Evolutionary conservation across 2,888 invertebrate genomes (phyloP), one percentile per base, ranked within the genome.

Genomic region (Ophion slaviceki): DNA sequence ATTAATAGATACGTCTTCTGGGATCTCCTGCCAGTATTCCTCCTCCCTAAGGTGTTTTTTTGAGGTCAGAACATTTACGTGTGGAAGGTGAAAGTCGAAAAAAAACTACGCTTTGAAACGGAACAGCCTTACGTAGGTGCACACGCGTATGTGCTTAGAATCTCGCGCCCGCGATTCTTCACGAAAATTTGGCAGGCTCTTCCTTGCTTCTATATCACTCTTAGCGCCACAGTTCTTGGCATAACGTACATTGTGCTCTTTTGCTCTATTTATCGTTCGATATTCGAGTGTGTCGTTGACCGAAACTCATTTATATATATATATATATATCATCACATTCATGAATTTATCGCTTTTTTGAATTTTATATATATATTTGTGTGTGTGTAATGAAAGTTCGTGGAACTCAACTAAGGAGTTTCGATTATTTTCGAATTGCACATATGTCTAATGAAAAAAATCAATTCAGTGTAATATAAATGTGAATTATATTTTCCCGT

Each of bases 191-290:
- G 70, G 78, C 75, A 75, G 72, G 47, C 20, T 53, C 28, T 40
- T 61, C 45, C 59, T 47, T 53, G 61, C 36, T 53, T 24, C 47
- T 59, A 32, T 47, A 61, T 70, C 72, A 64, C 47, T 75, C 78
- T 68, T 78, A 75, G 78, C 85, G 85, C 78, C 72, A 67, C 78
- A 64, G 57, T 72, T 72, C 70, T 64, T 64, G 79, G 79, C 79
- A 64, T 64, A 81, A 11, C 20, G 20, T 32, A 68, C 11, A 68
- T 70, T 62, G 53, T 45, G 32, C 32, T 57, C 40, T 67, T 28
- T 45, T 67, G 84, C 71, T 81, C 81, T 64, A 81, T 81, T 75
- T 81, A 68, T 74, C 77, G 57, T 81, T 40, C 28, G 28, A 53
- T 47, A 59, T 64, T 64, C 62, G 45, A 32, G 36, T 64, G 36